phyloP scores from a whole-genome alignment of 2,888 invertebrate species.

The Gari tellinella region DNA sequence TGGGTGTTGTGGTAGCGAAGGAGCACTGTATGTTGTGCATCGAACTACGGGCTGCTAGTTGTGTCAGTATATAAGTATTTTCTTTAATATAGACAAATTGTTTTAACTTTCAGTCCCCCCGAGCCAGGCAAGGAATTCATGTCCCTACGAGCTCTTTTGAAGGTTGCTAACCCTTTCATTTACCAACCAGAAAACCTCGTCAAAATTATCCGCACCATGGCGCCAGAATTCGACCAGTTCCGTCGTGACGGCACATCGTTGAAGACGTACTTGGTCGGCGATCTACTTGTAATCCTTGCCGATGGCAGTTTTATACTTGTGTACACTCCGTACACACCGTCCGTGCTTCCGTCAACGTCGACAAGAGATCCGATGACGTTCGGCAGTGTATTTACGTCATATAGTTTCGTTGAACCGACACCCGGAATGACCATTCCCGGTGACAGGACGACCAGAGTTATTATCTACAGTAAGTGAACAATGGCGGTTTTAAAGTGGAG shows the following conservation, averaged over 20 bases:
- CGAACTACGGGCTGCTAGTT: too few species aligned
- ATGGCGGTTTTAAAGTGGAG: too few species aligned
- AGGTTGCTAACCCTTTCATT: conserved; percentile 58
- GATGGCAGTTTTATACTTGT: conserved; percentile 49
- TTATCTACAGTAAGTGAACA: conserved; percentile 58
- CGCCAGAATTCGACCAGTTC: conserved; percentile 51
- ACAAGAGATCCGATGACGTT: conserved; percentile 60
- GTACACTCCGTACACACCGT: conserved; percentile 55
- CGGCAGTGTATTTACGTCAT: conserved; percentile 60
- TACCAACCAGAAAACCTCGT: conserved; percentile 58
- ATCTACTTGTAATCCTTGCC: conserved; percentile 66
- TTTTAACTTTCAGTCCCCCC: conserved; percentile 64
- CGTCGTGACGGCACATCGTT: conserved; percentile 44
- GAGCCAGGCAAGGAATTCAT: conserved; percentile 58
- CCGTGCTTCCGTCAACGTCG: conserved; percentile 39
- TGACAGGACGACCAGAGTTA: conserved; percentile 42
- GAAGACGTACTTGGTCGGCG: conserved; percentile 64
- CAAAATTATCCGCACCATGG: conserved; percentile 54
- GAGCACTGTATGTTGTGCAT: too few species aligned
- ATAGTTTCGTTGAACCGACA: conserved; percentile 51
- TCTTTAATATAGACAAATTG: too few species aligned
- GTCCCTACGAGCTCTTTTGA: conserved; percentile 60
- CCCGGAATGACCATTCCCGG: conserved; percentile 48
- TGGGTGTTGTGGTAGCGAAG: too few species aligned
- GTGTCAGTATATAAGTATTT: too few species aligned